Base-by-base conservation (phyloP, 35 echinoderm and acorn worm species). In the Holothuria glaberrima region DNA sequence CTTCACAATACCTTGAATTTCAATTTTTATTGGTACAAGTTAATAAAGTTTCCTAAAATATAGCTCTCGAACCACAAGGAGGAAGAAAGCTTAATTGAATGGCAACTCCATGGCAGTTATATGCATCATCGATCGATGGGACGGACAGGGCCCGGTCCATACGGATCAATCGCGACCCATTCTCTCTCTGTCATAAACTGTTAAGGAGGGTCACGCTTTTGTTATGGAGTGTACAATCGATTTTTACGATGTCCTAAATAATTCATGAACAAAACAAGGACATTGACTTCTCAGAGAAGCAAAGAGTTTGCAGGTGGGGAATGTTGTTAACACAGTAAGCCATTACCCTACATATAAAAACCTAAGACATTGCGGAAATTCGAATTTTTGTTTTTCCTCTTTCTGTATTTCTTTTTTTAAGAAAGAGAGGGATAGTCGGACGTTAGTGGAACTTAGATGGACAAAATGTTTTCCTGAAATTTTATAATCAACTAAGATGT, bases 121-220 rank as follows among this genome's bases (percentile, higher is more conserved):
- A 75, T 75, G 28, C 71, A 75, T 45, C 29, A 41, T 41, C 71
- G 34, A 75, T 75, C 71, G 34, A 75, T 75, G 44, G 31, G 34
- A 41, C 44, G 71, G 31, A n/a, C 71, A 75, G 44, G 29, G 71
- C 4, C 38, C 34, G 21, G 44, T 38, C 71, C 50, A 54, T 19
- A 32, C 28, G 71, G 34, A 75, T 75, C 71, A 41, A 75, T 75
- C 10, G 22, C 71, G 30, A 36, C 12, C 18, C 71, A 41, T 75
- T 75, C 71, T 38, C 71, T 35, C 71, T 41, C 71, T 18, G 34
- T 41, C 44, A 9, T 75, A 45, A 75, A 31, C 71, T 32, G 44
- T 12, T 32, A 38, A 75, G 71, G 71, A 75, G 71, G 33, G 71
- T 35, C 30, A 73, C 4, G 9, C 71, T 75, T 75, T 75, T 75